Evolutionary conservation across 2,113 vertebrate species (phyloP), one percentile per base, ranked within the genome.

Genomic region (Natator depressus): DNA sequence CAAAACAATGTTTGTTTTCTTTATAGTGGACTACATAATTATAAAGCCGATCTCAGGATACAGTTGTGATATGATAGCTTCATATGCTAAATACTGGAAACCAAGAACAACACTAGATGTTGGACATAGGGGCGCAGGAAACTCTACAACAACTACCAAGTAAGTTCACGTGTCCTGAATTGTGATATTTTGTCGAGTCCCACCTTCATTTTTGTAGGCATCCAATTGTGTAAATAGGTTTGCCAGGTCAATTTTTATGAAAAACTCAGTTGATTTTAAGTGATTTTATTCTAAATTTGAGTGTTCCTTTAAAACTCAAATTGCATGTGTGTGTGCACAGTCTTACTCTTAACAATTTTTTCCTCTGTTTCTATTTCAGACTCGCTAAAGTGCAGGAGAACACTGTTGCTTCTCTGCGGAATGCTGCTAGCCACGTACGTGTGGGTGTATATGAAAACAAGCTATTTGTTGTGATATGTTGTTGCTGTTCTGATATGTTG

Each of bases 321-420:
- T 27, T 93, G 88, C 5, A 24, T 10, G 51, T 5, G 55, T 10
- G 35, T n/a, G 35, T 65, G 4, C 87, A 80, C 8, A 14, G 0
- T 20, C 8, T 27, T 89, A 50, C 35, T 7, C 51, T 20, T 93
- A 38, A 92, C 22, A 90, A 82, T 87, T 79, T 91, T 16, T 82
- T 85, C 57, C 88, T 51, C 91, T 87, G 12, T 94, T 96, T 42
- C 92, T 84, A 10, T 98, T 97, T 92, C 89, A 99, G 99, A 90
- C 98, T 99, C 94, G 99, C 99, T 89, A 99, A 99, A 98, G 98
- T 99, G 97, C 97, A 99, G 94, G 99, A 99, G 97, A 99, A 99
- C 97, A 99, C 99, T 31, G 98, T 99, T 75, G 99, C 99, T 93
- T 99, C 99, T 57, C 98, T 99, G 97, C 99, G 98, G 98, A 99